A percentile compares a stretch with the other conserved stretches of the same genome.
Evolutionary conservation across 2,113 vertebrate genomes (phyloP).

Genomic region (Potamarius usumacintae): DNA sequence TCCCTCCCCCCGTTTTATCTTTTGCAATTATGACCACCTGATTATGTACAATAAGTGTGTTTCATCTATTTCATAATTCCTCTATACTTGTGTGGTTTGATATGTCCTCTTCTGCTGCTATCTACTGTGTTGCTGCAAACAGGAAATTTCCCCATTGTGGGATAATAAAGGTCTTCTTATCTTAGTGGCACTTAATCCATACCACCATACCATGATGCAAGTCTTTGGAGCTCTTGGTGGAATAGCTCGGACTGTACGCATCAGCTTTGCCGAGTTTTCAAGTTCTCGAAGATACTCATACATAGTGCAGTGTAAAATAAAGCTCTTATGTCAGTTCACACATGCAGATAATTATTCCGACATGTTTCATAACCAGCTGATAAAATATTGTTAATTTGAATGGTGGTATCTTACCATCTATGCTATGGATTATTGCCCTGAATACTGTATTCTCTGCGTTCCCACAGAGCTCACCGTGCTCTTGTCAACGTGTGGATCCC

Average conservation of each 20-base stretch:
- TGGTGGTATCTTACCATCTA: neutral
- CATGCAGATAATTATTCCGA: neutral
- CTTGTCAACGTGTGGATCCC: constrained; percentile 99
- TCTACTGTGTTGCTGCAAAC: too few species aligned
- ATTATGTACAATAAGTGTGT: too few species aligned
- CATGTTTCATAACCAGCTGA: neutral
- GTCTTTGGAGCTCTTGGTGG: neutral
- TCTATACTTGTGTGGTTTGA: too few species aligned
- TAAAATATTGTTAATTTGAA: neutral
- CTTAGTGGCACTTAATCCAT: constrained; percentile 5
- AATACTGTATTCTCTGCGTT: constrained; percentile 24
- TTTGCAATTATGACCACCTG: too few species aligned
- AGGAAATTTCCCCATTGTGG: too few species aligned
- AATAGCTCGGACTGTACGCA: neutral
- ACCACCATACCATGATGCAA: neutral
- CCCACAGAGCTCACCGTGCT: constrained; percentile 87
- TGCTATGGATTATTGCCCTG: neutral
- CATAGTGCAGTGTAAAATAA: neutral
- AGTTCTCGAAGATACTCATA: neutral
- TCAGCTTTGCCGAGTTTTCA: neutral
- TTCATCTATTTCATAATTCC: too few species aligned
- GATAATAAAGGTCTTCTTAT: too few species aligned
- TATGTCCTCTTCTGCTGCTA: too few species aligned
- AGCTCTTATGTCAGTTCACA: neutral
- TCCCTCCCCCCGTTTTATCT: too few species aligned